Conservation (phyloP, 2,113 vertebrate genomes). For the Dicerorhinus sumatrensis region DNA sequence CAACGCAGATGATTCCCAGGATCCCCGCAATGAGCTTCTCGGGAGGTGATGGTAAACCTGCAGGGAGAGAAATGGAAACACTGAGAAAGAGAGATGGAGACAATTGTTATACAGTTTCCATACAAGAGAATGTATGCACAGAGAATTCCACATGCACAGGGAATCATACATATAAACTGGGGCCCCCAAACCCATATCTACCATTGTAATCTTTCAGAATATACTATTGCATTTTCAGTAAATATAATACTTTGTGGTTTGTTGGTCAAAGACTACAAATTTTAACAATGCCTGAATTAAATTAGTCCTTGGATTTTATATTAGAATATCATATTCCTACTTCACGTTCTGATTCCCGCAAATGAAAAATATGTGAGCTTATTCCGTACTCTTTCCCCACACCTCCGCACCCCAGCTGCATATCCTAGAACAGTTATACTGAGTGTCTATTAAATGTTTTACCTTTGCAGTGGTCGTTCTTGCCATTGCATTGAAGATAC, state of each 20-base stretch:
- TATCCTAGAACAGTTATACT: background rate
- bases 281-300: background rate
- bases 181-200: no score
- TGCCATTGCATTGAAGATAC: background rate
- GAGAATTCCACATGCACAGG: rapidly evolving
- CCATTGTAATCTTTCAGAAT: background rate
- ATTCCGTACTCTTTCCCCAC: background rate
- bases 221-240: background rate
- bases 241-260: background rate
- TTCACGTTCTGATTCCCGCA: background rate
- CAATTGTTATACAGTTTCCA: background rate
- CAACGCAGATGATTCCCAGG: background rate
- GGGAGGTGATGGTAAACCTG: background rate
- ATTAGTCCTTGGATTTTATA: background rate
- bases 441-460: background rate
- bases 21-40: background rate
- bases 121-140: background rate
- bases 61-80: background rate
- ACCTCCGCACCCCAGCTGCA: background rate
- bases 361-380: background rate
- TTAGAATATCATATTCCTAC: background rate
- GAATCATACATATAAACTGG: background rate
- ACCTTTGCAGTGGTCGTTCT: background rate
- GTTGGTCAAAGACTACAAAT: background rate
- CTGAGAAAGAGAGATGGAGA: background rate